Evolutionary conservation across 2,113 vertebrate species (phyloP).

Genomic region (Leptobrachium ailaonicum): DNA sequence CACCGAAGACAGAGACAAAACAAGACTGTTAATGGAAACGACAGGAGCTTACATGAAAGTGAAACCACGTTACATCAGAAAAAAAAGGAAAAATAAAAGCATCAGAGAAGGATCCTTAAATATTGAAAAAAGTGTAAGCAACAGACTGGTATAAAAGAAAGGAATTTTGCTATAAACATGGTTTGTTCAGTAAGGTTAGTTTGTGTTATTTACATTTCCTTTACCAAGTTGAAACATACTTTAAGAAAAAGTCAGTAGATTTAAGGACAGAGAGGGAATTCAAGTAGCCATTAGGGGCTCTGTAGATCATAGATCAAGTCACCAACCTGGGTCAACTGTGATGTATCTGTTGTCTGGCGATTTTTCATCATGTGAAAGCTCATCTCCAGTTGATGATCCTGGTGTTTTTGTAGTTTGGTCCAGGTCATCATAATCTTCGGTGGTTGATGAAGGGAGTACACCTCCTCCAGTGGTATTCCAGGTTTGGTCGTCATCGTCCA

Average conservation of each 20-base stretch:
- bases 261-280: slow-evolving; percentile 36
- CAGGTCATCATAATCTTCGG: slow-evolving; percentile 61
- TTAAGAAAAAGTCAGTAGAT: slow-evolving; percentile 32
- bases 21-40: not conserved
- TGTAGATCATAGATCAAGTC: slow-evolving; percentile 28
- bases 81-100: not conserved
- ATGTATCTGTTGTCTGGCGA: slow-evolving; percentile 73
- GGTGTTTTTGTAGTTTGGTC: slow-evolving; percentile 61
- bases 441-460: slow-evolving; percentile 72
- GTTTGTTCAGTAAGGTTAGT: slow-evolving; percentile 22
- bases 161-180: not conserved
- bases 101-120: not conserved
- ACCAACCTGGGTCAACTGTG: slow-evolving; percentile 85
- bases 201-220: slow-evolving; percentile 4
- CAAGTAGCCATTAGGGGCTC: not conserved
- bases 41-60: not conserved
- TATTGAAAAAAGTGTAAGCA: not conserved
- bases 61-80: not conserved
- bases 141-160: slow-evolving; percentile 1
- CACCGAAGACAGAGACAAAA: not conserved
- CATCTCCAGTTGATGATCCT: slow-evolving; percentile 57
- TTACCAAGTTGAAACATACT: slow-evolving; percentile 10
- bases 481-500: slow-evolving; percentile 47
- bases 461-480: slow-evolving; percentile 48
- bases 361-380: slow-evolving; percentile 61